Evolutionary conservation across 2,113 vertebrate species (phyloP), one percentile per base, ranked within the genome.

Genomic region (Mormyrus iriodes): DNA sequence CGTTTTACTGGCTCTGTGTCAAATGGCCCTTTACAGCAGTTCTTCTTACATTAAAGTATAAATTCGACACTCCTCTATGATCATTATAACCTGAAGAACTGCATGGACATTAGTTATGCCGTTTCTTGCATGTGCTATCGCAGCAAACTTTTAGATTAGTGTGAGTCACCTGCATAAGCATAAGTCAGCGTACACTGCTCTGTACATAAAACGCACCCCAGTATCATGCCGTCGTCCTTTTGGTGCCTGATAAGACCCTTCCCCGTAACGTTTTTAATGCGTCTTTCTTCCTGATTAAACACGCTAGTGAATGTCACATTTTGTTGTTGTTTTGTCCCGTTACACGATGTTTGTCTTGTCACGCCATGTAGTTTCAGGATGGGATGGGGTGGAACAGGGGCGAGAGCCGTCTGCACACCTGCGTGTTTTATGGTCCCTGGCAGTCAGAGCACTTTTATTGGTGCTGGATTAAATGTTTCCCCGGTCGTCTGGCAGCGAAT

Each of bases 391-490:
- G 24, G 61, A 19, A 12, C 13, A 1, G 9, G 44, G 24, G 6
- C 21, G n/a, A 27, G 6, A 27, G 6, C 8, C 52, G 21, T 65
- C 58, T 65, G n/a, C 88, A 31, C 88, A 85, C 82, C 88, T 89
- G 88, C 27, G 27, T 48, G 2, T 61, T 65, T 85, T 84, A 85
- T 39, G 42, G 46, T n/a, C 4, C 19, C n/a, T 21, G 53, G 44
- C 76, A 5, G 44, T 35, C n/a, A 0, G 88, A n/a, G 55, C 39
- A 69, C 4, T 48, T 69, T 69, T 69, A 65, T 89, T 85, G 55
- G 42, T 65, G 55, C 82, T 51, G 82, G 82, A 86, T 51, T 65
- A 89, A 69, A 69, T 35, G 82, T 48, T 49, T 49, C 83, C 53
- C 46, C 69, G 49, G 55, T 3, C n/a, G 17, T 10, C 39, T 65